A percentile compares a stretch with the other conserved stretches of the same genome.
Evolutionary conservation across 1,140 invertebrate species (phyloP).

Genomic region (Megathymus violae): DNA sequence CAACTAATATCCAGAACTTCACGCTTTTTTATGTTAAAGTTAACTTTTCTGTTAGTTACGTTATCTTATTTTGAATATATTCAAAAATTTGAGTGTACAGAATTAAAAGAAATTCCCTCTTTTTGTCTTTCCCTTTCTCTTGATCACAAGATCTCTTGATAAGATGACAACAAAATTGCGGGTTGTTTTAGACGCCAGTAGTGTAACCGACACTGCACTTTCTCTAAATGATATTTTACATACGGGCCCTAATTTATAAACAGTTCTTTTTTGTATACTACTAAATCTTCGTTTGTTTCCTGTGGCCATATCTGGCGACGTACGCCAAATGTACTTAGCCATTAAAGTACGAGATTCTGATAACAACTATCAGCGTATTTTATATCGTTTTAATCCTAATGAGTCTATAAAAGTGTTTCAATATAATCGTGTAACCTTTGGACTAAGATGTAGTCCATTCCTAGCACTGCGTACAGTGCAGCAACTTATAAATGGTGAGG

Average conservation of each 20-base stretch:
- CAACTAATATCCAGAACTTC: no score
- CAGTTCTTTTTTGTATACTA: conserved; percentile 33
- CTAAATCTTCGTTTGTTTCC: conserved; percentile 42
- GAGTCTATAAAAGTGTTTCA: conserved; percentile 41
- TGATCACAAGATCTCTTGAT: no score
- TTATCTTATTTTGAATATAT: no score
- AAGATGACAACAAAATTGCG: conserved; percentile 11
- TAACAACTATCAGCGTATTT: conserved; percentile 3
- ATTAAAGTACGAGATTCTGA: conserved; percentile 30
- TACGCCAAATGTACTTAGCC: conserved; percentile 35
- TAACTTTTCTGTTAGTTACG: no score
- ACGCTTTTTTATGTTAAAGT: no score
- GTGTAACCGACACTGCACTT: conserved; percentile 7
- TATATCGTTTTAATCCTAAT: conserved; percentile 44
- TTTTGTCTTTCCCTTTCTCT: no score
- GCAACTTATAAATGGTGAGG: conserved; percentile 37
- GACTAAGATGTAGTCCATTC: conserved; percentile 54
- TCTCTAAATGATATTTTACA: conserved; percentile 40
- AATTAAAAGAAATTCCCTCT: no score
- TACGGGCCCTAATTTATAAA: conserved; percentile 35
- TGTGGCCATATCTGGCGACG: conserved; percentile 8
- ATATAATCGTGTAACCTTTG: conserved; percentile 63
- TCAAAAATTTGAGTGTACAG: no score
- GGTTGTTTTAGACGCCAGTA: conserved; percentile 42
- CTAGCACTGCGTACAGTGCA: conserved; percentile 50